Percentiles rank a stretch among this genome's conserved stretches.
Evolutionary conservation across 2,888 invertebrate species (phyloP).

Genomic region (Prosapia bicincta): DNA sequence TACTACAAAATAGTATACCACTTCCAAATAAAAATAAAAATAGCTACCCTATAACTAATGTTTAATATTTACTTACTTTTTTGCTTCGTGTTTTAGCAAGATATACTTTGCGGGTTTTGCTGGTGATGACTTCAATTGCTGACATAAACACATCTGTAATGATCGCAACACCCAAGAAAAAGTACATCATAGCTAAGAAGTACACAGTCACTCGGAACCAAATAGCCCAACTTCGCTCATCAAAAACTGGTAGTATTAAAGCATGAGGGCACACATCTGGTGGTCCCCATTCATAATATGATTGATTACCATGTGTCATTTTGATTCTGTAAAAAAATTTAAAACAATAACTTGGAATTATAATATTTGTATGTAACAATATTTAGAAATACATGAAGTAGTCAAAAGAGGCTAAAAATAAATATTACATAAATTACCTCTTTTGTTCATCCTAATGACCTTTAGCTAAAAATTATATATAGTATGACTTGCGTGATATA

Average conservation of each 20-base stretch:
- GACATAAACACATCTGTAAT: conserved; percentile 99
- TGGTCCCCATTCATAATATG: conserved; percentile 37
- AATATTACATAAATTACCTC: not conserved
- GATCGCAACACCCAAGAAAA: conserved; percentile 98
- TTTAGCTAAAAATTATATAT: no score
- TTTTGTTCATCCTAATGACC: no score
- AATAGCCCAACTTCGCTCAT: conserved; percentile 65
- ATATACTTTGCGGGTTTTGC: conserved; percentile 92
- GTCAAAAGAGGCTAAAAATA: not conserved
- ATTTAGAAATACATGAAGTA: not conserved
- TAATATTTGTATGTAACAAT: not conserved
- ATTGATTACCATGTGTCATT: conserved; percentile 25
- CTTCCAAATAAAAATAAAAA: no score
- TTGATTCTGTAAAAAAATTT: not conserved
- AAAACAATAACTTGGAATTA: no score
- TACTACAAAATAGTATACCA: no score
- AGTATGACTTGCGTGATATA: no score
- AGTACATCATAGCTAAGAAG: conserved; percentile 82
- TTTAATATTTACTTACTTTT: conserved; percentile 37
- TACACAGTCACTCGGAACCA: conserved; percentile 85
- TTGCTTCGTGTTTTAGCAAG: conserved; percentile 49
- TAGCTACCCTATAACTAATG: no score
- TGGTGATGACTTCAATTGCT: conserved; percentile 98
- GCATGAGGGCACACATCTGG: conserved; percentile 68
- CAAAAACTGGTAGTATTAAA: conserved; percentile 76